These are phyloP conservation scores for Centruroides sculpturatus DNA, from an alignment of 1,140 invertebrate genomes.

Conservation along the genomic window DNA sequence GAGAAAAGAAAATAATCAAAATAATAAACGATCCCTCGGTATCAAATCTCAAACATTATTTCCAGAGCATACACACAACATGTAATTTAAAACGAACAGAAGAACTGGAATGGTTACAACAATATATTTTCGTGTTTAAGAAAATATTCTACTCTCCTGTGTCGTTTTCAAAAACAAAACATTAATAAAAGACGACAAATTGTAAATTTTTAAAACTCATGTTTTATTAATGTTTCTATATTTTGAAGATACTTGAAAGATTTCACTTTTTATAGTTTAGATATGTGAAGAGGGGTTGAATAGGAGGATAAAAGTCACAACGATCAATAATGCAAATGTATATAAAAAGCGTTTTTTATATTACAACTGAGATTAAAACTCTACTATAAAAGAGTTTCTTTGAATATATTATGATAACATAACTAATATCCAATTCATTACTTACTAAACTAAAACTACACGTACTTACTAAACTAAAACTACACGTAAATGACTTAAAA, in stretches of 20 bases:
- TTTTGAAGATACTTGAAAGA: background rate
- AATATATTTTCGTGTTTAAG: no score
- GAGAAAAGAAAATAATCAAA: no score
- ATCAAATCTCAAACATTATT: no score
- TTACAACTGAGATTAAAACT: background rate
- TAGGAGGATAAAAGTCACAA: background rate
- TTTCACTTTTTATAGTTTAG: background rate
- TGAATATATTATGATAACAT: slow-evolving; percentile 19
- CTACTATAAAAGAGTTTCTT: background rate
- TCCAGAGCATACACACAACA: no score
- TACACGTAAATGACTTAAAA: no score
- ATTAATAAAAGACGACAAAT: no score
- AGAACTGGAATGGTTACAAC: no score
- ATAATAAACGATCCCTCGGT: no score
- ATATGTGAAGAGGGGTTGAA: background rate
- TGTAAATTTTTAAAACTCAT: background rate
- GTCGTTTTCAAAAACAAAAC: no score
- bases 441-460: background rate
- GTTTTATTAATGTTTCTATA: slow-evolving; percentile 3
- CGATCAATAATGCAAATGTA: background rate
- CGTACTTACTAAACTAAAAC: no score
- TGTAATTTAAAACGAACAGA: no score
- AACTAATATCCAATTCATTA: slow-evolving; percentile 16
- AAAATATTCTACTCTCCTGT: no score
- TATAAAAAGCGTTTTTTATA: background rate